phyloP scores from a whole-genome alignment of 2,888 invertebrate species.

The Azorinus chamasolen region DNA sequence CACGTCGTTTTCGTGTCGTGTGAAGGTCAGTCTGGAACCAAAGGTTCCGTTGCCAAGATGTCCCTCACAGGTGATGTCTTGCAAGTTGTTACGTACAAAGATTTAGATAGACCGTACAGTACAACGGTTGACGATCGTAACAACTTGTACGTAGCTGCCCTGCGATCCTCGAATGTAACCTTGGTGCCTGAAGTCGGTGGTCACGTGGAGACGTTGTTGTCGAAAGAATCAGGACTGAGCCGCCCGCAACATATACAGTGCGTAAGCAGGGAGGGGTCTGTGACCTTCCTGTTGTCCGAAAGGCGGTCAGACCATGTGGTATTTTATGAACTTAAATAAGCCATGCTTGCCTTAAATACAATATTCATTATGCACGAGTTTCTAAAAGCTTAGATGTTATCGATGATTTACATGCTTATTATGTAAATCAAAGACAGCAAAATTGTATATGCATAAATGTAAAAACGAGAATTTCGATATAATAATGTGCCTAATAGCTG shows the following conservation, averaged over 20 bases:
- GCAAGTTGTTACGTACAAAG: slow-evolving; percentile 53
- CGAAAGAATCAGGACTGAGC: slow-evolving; percentile 52
- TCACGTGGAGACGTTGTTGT: slow-evolving; percentile 39
- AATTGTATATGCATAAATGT: too few species aligned
- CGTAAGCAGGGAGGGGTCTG: slow-evolving; percentile 27
- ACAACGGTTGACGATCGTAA: slow-evolving; percentile 48
- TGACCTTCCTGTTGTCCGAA: slow-evolving; percentile 46
- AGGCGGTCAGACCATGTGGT: slow-evolving; percentile 50
- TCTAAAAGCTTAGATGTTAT: too few species aligned
- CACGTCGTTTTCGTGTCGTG: slow-evolving; percentile 52
- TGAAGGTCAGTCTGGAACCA: slow-evolving; percentile 62
- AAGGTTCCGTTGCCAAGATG: slow-evolving; percentile 57
- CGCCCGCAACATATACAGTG: slow-evolving; percentile 62
- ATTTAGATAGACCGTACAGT: slow-evolving; percentile 59
- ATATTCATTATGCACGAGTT: too few species aligned
- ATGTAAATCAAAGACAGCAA: too few species aligned
- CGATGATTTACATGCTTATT: too few species aligned
- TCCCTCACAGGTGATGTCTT: slow-evolving; percentile 52
- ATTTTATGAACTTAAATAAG: slow-evolving; percentile 42
- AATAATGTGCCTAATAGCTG: too few species aligned
- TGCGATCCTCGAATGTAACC: slow-evolving; percentile 54
- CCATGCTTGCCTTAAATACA: too few species aligned
- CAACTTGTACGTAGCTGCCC: slow-evolving; percentile 52
- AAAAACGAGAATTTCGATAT: too few species aligned
- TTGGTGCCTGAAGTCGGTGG: slow-evolving; percentile 48